Base-by-base conservation (phyloP, 2,888 invertebrate genomes). In the Cantharis flavilabris region DNA sequence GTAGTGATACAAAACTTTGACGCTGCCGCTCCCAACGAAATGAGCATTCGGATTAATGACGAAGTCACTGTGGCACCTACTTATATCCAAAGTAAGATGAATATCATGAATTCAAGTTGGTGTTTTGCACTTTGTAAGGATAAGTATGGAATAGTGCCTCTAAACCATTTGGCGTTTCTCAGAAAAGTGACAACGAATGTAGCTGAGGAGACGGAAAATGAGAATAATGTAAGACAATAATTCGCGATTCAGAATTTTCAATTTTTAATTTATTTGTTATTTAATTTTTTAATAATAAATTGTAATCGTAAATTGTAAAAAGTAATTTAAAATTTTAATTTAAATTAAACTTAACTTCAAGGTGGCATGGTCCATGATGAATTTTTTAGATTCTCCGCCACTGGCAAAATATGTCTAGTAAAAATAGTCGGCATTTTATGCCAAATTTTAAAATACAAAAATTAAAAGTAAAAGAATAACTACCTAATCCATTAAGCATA, bases 1-100 rank as follows among this genome's bases (percentile, higher is more conserved):
- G 0, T 0, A 2, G 49, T 9, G 9, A 7, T 0, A 7, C 7
- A 7, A 0, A n/a, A 7, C 0, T n/a, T 49, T n/a, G 7, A n/a
- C 0, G 49, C 49, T n/a, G 0, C 7, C n/a, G 2, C 7, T 49
- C n/a, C 7, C n/a, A n/a, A n/a, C n/a, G 49, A 49, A n/a, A n/a
- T 49, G 9, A 49, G n/a, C n/a, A 0, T 49, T n/a, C 1, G 2
- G 7, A 7, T n/a, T 7, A 49, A n/a, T 0, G 49, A 49, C 2
- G 2, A 9, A 49, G n/a, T 49, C 7, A 9, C 2, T 49, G 49
- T 49, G 7, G 49, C 49, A n/a, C 49, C 49, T n/a, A 0, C 0
- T 7, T 1, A 49, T 49, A n/a, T 49, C 7, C 49, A 49, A 49
- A 5, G 0, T 0, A 7, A 7, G n/a, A 2, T 49, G 49, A n/a